Evolutionary conservation across 2,888 invertebrate genomes (phyloP), one percentile per base, ranked within the genome.

Genomic region (Chrysolina americana): DNA sequence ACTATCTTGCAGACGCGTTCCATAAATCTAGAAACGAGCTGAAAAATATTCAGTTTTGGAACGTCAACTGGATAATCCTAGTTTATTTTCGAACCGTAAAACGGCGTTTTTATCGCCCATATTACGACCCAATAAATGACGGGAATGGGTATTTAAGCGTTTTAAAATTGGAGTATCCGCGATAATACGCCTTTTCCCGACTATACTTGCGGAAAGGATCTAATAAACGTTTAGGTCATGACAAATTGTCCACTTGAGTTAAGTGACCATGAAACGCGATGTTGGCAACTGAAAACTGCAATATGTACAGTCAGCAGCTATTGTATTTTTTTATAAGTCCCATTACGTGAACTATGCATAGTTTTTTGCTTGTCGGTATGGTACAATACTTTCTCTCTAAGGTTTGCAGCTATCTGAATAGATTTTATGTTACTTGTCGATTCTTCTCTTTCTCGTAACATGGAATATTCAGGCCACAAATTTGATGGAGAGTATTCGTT

Each of bases 181-280:
- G 10, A 13, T 53, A 21, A 53, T 21, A 11, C 15, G 11, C 53
- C 21, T 21, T 53, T 21, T 53, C 53, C 10, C 53, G 53, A 15
- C 15, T 21, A 21, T 53, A 53, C 53, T 53, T 53, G 21, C 19
- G 53, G 21, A 53, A 21, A 53, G 10, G 19, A 17, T 53, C 19
- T 19, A 53, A 44, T 53, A 23, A 53, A 53, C 21, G 53, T 13
- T 23, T 11, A 13, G 21, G 3, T 21, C 53, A 21, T 21, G 21
- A 21, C 53, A 53, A 53, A 53, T 21, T 53, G 53, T 53, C 21
- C 53, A 53, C 13, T 53, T 53, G 21, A 53, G 53, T 53, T 53
- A 21, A 53, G 53, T 53, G 21, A 13, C 19, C 23, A 48, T 48
- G 17, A 48, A 36, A 17, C 17, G 3, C 17, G 2, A 48, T 6